Base-by-base conservation (phyloP, 2,797 vertebrate genomes). In the Trachurus trachurus region DNA sequence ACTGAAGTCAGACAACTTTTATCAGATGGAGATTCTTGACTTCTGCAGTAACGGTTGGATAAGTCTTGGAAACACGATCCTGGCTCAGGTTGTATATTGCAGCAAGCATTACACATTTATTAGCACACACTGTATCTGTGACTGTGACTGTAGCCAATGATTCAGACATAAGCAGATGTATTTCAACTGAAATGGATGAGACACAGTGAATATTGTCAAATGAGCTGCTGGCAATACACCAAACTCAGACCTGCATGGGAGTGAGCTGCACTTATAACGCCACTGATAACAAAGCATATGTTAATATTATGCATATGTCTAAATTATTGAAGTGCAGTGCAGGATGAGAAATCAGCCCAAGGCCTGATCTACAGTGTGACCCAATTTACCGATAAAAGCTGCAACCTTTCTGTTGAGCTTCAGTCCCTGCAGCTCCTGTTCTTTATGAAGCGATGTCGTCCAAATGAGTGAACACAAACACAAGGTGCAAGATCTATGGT, bases 371-470 rank as follows among this genome's bases (percentile, higher is more conserved):
- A 42, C 65, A 13, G 3, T 71, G 3, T 90, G 87, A 91, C 87
- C 85, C 68, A 84, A 4, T 87, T 89, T 10, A 42, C 39, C 59
- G 62, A 74, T 74, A 80, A 92, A 86, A 88, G 81, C 86, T 64
- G 52, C 72, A 80, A 71, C 77, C 84, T 83, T 76, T 86, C 71
- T 74, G 50, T 4, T 1, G 73, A 50, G 79, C 64, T 49, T 34
- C 45, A 17, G 74, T 85, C 72, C 74, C 80, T 74, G 86, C 75
- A 85, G 85, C 79, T 66, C 56, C 52, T 13, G 3, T 15, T 72
- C 86, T 81, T 80, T 71, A 61, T 82, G 22, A 74, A 45, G 63
- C 13, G 47, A 76, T 71, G 70, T 6, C 2, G 12, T 77, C 22
- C 75, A 68, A 78, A 26, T 76, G 81, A 83, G 37, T 74, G 82